Conservation (phyloP, 2,888 invertebrate genomes). For the Rapana venosa region DNA sequence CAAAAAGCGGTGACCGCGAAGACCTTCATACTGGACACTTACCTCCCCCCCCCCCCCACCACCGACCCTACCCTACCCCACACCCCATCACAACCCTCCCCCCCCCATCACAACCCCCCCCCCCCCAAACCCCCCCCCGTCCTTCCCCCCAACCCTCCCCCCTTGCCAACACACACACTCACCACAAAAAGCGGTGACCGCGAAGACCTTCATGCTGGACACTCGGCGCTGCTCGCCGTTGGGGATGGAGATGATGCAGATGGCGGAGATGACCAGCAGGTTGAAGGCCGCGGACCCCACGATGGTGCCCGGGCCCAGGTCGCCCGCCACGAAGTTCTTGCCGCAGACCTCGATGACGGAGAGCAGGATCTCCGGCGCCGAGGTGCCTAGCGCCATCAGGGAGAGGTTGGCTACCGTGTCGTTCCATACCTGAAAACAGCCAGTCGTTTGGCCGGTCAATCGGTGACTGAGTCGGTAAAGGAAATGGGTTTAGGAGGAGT, state of each 20-base stretch:
- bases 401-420: conserved; percentile 82
- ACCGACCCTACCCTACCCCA: too few species aligned
- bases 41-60: too few species aligned
- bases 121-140: background rate
- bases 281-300: conserved; percentile 83
- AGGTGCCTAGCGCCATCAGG: conserved; percentile 81
- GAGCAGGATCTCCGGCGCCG: conserved; percentile 82
- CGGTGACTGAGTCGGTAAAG: too few species aligned
- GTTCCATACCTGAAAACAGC: conserved; percentile 77
- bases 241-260: conserved; percentile 81
- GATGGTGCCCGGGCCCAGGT: conserved; percentile 82
- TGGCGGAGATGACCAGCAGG: conserved; percentile 81
- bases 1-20: conserved; percentile 73
- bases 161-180: background rate
- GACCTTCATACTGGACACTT: conserved; percentile 79
- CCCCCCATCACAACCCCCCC: too few species aligned
- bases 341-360: conserved; percentile 81
- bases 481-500: too few species aligned
- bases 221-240: conserved; percentile 78
- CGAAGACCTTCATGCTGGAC: conserved; percentile 79
- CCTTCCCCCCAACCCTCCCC: background rate
- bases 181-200: conserved; percentile 72
- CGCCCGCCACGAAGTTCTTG: conserved; percentile 79
- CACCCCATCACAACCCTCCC: too few species aligned
- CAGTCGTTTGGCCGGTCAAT: too few species aligned